Percentiles rank a stretch among this genome's conserved stretches.
phyloP scores from a whole-genome alignment of 2,113 vertebrate species.

The Ceuthmochares aereus region DNA sequence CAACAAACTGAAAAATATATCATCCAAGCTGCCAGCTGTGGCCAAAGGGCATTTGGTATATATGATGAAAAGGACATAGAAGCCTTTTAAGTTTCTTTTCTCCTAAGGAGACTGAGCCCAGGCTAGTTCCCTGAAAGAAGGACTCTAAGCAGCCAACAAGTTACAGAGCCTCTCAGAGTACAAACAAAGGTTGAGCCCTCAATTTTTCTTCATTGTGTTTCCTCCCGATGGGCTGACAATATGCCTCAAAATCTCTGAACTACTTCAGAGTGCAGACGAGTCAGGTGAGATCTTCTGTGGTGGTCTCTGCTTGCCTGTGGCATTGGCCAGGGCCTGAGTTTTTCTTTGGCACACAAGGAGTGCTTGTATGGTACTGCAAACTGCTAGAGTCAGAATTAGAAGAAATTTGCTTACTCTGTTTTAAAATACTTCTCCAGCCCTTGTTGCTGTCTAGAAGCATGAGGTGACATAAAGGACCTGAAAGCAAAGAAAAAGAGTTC shows the following conservation, averaged over 20 bases:
- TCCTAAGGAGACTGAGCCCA: neutral
- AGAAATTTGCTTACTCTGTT: neutral
- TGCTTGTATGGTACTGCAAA: neutral
- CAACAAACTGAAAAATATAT: neutral
- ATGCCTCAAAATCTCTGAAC: neutral
- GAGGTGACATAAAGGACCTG: neutral
- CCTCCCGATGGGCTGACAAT: neutral
- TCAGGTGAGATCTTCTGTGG: neutral
- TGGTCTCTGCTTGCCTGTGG: neutral
- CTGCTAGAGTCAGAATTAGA: neutral
- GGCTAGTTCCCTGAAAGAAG: accelerated
- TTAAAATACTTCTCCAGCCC: neutral
- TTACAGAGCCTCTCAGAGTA: too few relatives aligned
- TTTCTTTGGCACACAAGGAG: neutral
- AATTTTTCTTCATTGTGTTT: neutral
- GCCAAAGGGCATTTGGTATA: neutral
- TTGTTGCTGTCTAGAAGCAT: neutral
- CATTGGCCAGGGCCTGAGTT: neutral
- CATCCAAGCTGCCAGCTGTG: neutral
- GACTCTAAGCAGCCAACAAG: neutral
- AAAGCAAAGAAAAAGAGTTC: neutral
- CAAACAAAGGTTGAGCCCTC: neutral
- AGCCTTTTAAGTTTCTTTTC: neutral
- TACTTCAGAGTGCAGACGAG: neutral
- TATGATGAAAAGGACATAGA: neutral